Evolutionary conservation across 2,888 invertebrate species (phyloP).

Genomic region (Lepidochrysops patricia): DNA sequence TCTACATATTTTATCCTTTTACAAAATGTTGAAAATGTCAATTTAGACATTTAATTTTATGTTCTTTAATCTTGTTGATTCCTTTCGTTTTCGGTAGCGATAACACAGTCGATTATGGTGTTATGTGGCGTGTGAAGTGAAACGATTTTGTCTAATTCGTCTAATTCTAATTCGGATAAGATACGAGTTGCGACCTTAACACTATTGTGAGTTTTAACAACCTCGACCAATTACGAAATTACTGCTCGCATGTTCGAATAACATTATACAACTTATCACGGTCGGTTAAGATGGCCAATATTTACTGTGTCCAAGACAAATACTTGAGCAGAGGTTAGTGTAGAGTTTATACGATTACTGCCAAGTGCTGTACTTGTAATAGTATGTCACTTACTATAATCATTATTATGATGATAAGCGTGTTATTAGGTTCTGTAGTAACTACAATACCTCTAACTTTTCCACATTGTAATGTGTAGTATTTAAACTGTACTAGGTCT

Average conservation of each 20-base stretch:
- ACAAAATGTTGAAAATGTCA: too few relatives aligned
- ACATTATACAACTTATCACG: slow-evolving; percentile 24
- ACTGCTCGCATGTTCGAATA: slow-evolving; percentile 25
- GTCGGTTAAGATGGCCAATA: slow-evolving; percentile 15
- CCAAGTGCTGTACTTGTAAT: background rate
- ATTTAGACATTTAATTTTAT: too few relatives aligned
- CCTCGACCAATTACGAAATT: slow-evolving; percentile 25
- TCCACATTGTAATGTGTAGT: too few relatives aligned
- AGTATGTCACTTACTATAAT: background rate
- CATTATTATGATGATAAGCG: too few relatives aligned
- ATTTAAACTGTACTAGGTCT: too few relatives aligned
- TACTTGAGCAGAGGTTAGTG: background rate
- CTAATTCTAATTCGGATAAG: slow-evolving; percentile 13
- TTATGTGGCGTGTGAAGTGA: background rate
- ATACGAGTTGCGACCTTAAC: slow-evolving; percentile 24
- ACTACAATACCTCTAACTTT: too few relatives aligned
- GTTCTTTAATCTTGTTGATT: too few relatives aligned
- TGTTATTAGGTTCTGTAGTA: too few relatives aligned
- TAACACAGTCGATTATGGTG: background rate
- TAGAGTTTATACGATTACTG: background rate
- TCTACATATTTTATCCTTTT: too few relatives aligned
- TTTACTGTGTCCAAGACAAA: background rate
- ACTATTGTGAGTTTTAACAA: slow-evolving; percentile 24
- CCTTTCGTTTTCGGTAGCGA: too few relatives aligned
- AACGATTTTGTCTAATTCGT: background rate